These are phyloP conservation scores for Unio delphinus DNA, from an alignment of 2,888 invertebrate genomes.

Conservation along the genomic window DNA sequence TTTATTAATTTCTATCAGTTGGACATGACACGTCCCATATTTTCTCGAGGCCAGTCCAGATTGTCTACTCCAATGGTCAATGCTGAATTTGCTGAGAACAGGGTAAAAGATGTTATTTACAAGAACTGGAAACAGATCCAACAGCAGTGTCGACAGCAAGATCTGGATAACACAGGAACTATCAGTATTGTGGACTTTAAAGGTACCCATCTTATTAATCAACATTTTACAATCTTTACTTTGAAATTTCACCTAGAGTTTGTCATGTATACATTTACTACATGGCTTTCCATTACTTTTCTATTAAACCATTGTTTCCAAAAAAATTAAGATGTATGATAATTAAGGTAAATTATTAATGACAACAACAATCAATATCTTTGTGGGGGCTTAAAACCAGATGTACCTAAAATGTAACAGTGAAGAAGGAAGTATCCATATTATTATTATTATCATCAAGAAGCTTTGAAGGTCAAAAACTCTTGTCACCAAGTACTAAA, in stretches of 20 bases:
- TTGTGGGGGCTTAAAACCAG: no score
- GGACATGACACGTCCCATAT: conserved; percentile 26
- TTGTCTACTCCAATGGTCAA: conserved; percentile 64
- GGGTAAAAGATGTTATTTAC: conserved; percentile 54
- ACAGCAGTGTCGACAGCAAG: conserved; percentile 59
- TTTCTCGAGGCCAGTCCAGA: conserved; percentile 37
- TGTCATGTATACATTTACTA: background rate
- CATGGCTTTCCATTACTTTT: background rate
- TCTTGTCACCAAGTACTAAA: no score
- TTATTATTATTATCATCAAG: no score
- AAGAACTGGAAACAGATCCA: conserved; percentile 67
- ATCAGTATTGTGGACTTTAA: conserved; percentile 58
- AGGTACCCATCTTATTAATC: conserved; percentile 44
- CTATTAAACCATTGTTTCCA: no score
- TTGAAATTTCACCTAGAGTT: background rate
- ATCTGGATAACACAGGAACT: conserved; percentile 58
- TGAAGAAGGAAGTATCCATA: no score
- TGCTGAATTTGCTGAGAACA: conserved; percentile 60
- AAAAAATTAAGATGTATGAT: no score
- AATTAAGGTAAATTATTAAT: no score
- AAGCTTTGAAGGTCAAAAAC: no score
- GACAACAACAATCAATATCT: no score
- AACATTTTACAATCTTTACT: background rate
- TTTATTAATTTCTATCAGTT: conserved; percentile 23
- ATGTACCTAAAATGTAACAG: no score